These are phyloP conservation scores for Podilymbus podiceps DNA, from an alignment of 2,113 vertebrate species.

Conservation along the genomic window DNA sequence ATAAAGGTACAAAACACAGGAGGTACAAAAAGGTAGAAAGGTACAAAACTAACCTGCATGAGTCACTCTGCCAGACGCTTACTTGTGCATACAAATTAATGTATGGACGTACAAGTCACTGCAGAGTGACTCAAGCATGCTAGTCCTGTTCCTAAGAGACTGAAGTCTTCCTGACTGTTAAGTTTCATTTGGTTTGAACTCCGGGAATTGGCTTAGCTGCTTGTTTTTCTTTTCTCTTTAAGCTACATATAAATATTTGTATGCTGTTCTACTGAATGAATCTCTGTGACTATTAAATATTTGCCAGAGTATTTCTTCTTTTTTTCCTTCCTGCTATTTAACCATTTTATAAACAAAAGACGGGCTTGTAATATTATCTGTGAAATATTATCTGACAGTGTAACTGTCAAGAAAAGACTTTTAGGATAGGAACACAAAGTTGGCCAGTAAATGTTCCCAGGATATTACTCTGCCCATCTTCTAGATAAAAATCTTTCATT, in stretches of 20 bases:
- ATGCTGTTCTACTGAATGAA: background rate
- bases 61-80: background rate
- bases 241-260: background rate
- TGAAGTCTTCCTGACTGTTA: background rate
- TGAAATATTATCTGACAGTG: background rate
- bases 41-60: background rate
- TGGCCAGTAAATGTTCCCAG: background rate
- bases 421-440: background rate
- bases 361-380: background rate
- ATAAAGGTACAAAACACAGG: slow-evolving; percentile 82
- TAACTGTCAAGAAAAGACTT: background rate
- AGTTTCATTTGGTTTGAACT: background rate
- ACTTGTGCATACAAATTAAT: background rate
- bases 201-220: background rate
- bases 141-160: background rate
- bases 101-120: background rate
- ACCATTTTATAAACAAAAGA: background rate
- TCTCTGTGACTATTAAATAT: background rate
- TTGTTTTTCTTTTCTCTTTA: background rate
- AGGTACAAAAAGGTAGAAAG: background rate
- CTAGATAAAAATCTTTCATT: background rate
- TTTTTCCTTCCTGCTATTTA: background rate
- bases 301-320: background rate
- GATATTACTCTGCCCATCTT: background rate
- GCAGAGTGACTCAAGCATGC: background rate